These are phyloP conservation scores for Mergus octosetaceus DNA, from an alignment of 2,797 vertebrate genomes.

Conservation along the genomic window DNA sequence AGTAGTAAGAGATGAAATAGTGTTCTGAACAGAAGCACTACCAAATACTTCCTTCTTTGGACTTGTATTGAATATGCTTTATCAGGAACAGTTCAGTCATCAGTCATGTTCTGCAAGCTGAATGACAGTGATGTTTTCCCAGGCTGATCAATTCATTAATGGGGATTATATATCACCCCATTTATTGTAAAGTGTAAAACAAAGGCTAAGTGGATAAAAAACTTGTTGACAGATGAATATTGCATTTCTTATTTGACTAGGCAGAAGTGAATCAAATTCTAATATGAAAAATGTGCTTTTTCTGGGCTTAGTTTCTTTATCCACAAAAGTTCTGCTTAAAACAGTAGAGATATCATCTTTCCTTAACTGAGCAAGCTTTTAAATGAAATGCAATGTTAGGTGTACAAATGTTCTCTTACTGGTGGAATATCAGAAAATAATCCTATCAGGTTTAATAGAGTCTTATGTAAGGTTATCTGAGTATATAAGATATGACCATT, in stretches of 20 bases:
- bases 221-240: neutral
- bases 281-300: neutral
- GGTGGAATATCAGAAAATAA: neutral
- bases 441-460: neutral
- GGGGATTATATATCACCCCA: neutral
- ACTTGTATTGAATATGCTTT: neutral
- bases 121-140: neutral
- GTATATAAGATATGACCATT: neutral
- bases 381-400: neutral
- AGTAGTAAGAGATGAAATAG: neutral
- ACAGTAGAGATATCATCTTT: neutral
- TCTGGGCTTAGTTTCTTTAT: neutral
- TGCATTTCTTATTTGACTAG: neutral
- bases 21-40: neutral
- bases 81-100: neutral
- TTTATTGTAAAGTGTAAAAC: neutral
- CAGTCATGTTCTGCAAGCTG: neutral
- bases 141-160: neutral
- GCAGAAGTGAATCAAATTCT: neutral
- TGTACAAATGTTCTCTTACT: neutral
- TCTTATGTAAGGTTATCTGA: neutral
- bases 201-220: neutral
- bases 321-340: neutral
- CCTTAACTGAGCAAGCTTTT: neutral
- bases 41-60: neutral